A percentile compares a stretch with the other conserved stretches of the same genome.
phyloP scores from a whole-genome alignment of 2,888 invertebrate genomes.

The Steromphala cineraria region DNA sequence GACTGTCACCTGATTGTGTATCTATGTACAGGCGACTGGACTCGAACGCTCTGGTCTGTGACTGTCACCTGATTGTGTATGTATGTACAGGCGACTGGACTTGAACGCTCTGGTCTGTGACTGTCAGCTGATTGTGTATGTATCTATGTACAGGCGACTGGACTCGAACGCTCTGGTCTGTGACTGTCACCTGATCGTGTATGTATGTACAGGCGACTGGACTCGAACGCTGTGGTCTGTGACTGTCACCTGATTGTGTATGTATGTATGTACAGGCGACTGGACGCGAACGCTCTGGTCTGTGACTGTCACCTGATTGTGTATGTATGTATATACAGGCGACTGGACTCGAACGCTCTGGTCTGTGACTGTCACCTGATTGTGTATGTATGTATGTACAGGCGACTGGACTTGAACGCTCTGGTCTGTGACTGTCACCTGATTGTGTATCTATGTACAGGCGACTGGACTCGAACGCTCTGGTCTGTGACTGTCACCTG shows the following conservation, averaged over 20 bases:
- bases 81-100: constrained; percentile 82
- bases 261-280: constrained; percentile 79
- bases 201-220: constrained; percentile 81
- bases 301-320: constrained; percentile 91
- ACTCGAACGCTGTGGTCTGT: constrained; percentile 91
- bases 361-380: constrained; percentile 92
- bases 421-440: too few species aligned
- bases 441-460: constrained; percentile 61
- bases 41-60: constrained; percentile 91
- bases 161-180: too few species aligned
- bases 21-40: constrained; percentile 82
- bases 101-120: constrained; percentile 93
- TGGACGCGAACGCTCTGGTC: constrained; percentile 91
- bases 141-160: too few species aligned
- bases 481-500: constrained; percentile 92
- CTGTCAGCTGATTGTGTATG: constrained; percentile 89
- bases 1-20: constrained; percentile 90
- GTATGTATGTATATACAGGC: constrained; percentile 71
- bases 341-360: constrained; percentile 91
- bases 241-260: constrained; percentile 91
- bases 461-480: constrained; percentile 90
- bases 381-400: too few species aligned
- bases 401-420: too few species aligned
- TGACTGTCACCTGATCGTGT: too few species aligned
- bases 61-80: constrained; percentile 84